These are phyloP conservation scores for Hyalella azteca DNA, from an alignment of 2,888 invertebrate species.

Conservation along the genomic window DNA sequence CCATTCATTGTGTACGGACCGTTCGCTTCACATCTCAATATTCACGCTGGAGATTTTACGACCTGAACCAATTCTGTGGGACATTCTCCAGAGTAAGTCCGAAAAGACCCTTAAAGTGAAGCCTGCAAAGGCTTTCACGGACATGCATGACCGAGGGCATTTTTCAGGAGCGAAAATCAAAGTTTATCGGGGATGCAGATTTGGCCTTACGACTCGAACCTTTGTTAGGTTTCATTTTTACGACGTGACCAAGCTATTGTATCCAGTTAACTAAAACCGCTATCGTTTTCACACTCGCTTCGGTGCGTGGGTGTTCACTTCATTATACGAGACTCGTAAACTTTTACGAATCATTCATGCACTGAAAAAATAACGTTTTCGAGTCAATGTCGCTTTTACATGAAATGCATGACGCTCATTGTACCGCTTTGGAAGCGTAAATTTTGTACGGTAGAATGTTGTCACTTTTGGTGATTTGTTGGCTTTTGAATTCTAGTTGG, in stretches of 20 bases:
- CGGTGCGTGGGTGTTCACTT: neutral
- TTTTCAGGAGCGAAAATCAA: neutral
- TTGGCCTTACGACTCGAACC: neutral
- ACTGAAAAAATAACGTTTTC: too few species aligned
- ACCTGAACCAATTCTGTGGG: slow-evolving; percentile 32
- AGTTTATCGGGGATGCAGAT: slow-evolving; percentile 11
- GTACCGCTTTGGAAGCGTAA: too few species aligned
- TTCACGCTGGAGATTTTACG: slow-evolving; percentile 2
- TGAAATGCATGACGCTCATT: too few species aligned
- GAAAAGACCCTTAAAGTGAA: neutral
- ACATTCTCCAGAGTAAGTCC: slow-evolving; percentile 12
- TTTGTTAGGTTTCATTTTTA: neutral
- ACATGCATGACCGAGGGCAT: slow-evolving; percentile 14
- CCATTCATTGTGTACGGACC: too few species aligned
- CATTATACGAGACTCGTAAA: neutral
- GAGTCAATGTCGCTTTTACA: too few species aligned
- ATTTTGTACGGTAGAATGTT: too few species aligned
- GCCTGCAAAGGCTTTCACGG: neutral
- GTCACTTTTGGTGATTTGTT: too few species aligned
- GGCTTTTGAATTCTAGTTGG: too few species aligned
- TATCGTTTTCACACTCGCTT: slow-evolving; percentile 9
- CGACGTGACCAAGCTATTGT: neutral
- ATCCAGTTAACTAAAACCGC: slow-evolving; percentile 10
- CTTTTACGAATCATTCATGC: too few species aligned
- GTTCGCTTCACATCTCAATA: neutral